These are phyloP conservation scores for Galaxea fascicularis DNA, from an alignment of 92 coral and sea anemone genomes.

Conservation along the genomic window DNA sequence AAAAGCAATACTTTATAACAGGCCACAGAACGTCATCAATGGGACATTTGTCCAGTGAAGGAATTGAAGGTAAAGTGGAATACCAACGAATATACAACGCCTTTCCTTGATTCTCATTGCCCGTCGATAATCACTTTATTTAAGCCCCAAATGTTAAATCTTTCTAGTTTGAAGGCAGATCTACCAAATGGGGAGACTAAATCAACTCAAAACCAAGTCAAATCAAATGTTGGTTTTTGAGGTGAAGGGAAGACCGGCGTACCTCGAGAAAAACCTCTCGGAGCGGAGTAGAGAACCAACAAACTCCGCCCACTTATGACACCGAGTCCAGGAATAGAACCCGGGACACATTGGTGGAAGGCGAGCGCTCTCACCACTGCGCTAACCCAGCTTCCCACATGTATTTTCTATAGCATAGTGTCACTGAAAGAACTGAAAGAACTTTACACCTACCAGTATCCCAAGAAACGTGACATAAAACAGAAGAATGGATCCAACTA, in stretches of 20 bases:
- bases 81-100: neutral
- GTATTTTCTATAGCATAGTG: neutral
- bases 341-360: no score
- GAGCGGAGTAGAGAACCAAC: no score
- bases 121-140: neutral
- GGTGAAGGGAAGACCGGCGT: no score
- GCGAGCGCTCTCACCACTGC: no score
- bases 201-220: no score
- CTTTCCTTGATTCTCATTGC: neutral
- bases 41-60: neutral
- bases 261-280: no score
- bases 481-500: conserved; percentile 64
- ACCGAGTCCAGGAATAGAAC: no score
- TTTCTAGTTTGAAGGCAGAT: no score
- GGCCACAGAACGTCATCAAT: neutral
- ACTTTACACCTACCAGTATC: conserved; percentile 71
- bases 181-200: no score
- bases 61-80: neutral
- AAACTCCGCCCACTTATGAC: no score
- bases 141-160: conserved; percentile 67
- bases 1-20: neutral
- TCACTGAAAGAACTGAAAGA: neutral
- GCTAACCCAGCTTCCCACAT: no score
- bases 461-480: conserved; percentile 76
- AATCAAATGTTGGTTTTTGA: no score